Evolutionary conservation across 2,797 vertebrate genomes (phyloP), one percentile per base, ranked within the genome.

Genomic region (Mico argentatus): DNA sequence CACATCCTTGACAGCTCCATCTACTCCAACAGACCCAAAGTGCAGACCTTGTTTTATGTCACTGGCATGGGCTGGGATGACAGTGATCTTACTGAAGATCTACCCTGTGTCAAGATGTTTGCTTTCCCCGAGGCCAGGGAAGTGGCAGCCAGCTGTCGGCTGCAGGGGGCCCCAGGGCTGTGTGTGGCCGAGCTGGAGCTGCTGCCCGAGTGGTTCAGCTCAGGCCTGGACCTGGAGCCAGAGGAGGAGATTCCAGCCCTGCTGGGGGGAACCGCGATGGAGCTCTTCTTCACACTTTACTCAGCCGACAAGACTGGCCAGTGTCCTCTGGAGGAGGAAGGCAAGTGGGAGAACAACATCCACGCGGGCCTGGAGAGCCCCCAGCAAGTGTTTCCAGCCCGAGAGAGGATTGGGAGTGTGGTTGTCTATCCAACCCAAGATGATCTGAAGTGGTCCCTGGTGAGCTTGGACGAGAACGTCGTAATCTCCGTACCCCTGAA

Each of bases 161-260:
- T 99, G 94, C 97, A 98, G 91, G 99, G 99, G 64, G 98, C 98
- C 94, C 98, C 99, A 6, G 99, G 99, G 72, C 99, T 99, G 98
- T 99, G 99, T n/a, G 99, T 99, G n/a, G 99, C 99, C 0, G 99
- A 99, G 97, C 97, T 99, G 98, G 99, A 99, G 95, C 98, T 99
- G 79, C 99, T 99, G 44, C 98, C 99, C 0, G 98, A 98, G 98
- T 99, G 99, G 99, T 99, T 99, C 98, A 98, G 98, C 93, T 46
- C 99, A 55, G 57, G 94, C 97, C 98, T 99, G 12, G 95, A 97
- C 73, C 92, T 98, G 95, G 73, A 98, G 84, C 98, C 99, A 30
- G 98, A 98, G 95, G 99, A 99, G 97, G 99, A 99, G 95, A 98
- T 98, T 92, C 98, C 98, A 10, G 97, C 98, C 4, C 88, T 98